Conservation (phyloP, 2,888 invertebrate genomes). For the Spilarctia lutea region DNA sequence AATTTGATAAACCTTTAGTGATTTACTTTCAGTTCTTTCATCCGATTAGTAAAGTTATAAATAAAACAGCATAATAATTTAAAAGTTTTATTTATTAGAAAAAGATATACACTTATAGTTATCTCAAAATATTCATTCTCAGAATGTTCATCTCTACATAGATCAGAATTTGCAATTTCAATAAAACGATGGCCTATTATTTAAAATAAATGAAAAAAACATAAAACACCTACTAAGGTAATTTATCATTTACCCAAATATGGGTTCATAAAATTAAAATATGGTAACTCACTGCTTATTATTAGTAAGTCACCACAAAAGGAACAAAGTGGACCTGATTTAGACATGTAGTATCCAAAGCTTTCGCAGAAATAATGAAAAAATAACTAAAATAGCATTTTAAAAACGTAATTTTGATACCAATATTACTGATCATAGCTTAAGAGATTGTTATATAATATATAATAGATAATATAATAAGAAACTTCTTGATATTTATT, state of each 20-base stretch:
- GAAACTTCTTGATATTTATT: slow-evolving; percentile 27
- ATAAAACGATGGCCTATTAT: slow-evolving; percentile 31
- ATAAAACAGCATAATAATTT: slow-evolving; percentile 42
- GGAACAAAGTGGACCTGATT: slow-evolving; percentile 11
- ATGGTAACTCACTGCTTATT: slow-evolving; percentile 4
- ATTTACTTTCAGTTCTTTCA: not conserved
- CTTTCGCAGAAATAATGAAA: slow-evolving; percentile 30
- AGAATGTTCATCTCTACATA: slow-evolving; percentile 63
- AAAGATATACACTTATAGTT: slow-evolving; percentile 76
- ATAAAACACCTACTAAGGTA: slow-evolving; percentile 20
- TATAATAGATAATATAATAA: slow-evolving; percentile 24
- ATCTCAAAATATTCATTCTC: slow-evolving; percentile 70
- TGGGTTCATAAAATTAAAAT: slow-evolving; percentile 11
- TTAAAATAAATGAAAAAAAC: slow-evolving; percentile 49
- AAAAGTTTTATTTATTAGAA: slow-evolving; percentile 68
- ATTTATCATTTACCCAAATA: slow-evolving; percentile 16
- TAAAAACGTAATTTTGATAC: slow-evolving; percentile 26
- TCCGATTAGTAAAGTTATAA: not conserved
- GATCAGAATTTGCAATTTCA: slow-evolving; percentile 67
- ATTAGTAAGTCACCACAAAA: slow-evolving; percentile 18
- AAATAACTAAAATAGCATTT: slow-evolving; percentile 22
- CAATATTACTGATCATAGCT: slow-evolving; percentile 35
- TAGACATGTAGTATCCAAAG: slow-evolving; percentile 9
- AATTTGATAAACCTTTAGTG: no score
- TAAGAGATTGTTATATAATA: slow-evolving; percentile 15